Percentiles rank a stretch among this genome's conserved stretches.
phyloP scores from a whole-genome alignment of 2,888 invertebrate species.

The Lasioglossum lativentre region DNA sequence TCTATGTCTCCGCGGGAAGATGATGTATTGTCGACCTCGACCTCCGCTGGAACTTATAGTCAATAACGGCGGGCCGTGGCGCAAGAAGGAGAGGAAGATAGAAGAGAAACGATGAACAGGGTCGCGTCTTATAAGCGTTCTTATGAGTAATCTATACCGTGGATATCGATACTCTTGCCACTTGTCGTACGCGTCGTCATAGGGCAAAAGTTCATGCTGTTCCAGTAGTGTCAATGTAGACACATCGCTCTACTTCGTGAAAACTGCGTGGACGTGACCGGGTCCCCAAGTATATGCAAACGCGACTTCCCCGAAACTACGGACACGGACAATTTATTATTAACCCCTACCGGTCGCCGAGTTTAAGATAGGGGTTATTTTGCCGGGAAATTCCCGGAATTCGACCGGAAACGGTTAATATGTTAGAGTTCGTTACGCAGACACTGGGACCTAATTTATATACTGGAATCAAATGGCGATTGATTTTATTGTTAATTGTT shows the following conservation, averaged over 20 bases:
- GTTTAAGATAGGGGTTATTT: neutral
- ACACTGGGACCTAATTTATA: neutral
- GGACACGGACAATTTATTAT: neutral
- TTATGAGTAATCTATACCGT: slow-evolving; percentile 10
- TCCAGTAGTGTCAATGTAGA: neutral
- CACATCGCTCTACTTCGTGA: neutral
- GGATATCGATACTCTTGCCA: slow-evolving; percentile 14
- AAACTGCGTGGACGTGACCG: slow-evolving; percentile 13
- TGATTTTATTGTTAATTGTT: neutral
- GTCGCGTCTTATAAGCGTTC: slow-evolving; percentile 4
- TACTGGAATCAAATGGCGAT: too few species aligned
- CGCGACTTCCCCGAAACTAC: neutral
- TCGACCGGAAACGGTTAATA: neutral
- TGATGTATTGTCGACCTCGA: slow-evolving; percentile 82
- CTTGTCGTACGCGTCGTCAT: neutral
- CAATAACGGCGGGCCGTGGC: slow-evolving; percentile 47
- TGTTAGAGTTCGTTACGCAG: neutral
- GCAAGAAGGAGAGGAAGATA: slow-evolving; percentile 20
- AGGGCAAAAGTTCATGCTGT: neutral
- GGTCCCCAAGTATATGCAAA: slow-evolving; percentile 5
- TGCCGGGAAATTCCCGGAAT: neutral
- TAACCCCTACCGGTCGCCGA: neutral
- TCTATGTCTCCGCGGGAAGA: slow-evolving; percentile 77
- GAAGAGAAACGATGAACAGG: slow-evolving; percentile 40
- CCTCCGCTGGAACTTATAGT: slow-evolving; percentile 79